phyloP scores from a whole-genome alignment of 2,113 vertebrate species.

The Sorex fumeus region DNA sequence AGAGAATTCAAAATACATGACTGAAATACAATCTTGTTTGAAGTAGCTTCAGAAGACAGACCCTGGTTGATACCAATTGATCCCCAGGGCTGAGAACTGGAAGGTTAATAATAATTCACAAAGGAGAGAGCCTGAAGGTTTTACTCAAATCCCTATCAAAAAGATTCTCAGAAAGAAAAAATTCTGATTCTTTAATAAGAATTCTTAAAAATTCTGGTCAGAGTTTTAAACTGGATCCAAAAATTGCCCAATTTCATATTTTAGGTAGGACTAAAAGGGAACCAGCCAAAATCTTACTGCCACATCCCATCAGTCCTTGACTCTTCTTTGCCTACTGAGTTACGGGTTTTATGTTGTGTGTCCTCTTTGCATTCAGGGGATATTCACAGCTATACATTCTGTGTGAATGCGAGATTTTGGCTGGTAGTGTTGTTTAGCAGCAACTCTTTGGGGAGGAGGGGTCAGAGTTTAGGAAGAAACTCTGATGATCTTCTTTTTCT shows the following conservation, averaged over 20 bases:
- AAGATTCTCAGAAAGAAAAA: conserved; percentile 14
- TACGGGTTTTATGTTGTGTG: background rate
- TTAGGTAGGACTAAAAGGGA: background rate
- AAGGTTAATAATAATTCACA: background rate
- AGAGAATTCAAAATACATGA: background rate
- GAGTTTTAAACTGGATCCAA: background rate
- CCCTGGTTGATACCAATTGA: background rate
- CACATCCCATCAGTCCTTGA: background rate
- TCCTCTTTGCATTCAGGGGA: background rate
- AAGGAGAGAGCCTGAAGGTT: background rate
- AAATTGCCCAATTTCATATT: background rate
- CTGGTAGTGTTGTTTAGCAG: background rate
- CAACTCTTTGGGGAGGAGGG: background rate
- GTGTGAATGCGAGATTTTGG: background rate
- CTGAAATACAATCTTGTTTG: background rate
- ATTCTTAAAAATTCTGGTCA: too few species aligned
- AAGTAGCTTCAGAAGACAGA: background rate
- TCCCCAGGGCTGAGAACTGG: background rate
- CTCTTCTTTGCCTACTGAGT: background rate
- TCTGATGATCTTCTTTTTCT: background rate
- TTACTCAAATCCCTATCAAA: background rate
- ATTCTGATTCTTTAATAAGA: too few species aligned
- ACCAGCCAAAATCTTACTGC: background rate
- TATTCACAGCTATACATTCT: background rate
- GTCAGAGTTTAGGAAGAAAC: background rate